phyloP scores from a whole-genome alignment of 2,797 vertebrate species.

The Margarornis squamiger region DNA sequence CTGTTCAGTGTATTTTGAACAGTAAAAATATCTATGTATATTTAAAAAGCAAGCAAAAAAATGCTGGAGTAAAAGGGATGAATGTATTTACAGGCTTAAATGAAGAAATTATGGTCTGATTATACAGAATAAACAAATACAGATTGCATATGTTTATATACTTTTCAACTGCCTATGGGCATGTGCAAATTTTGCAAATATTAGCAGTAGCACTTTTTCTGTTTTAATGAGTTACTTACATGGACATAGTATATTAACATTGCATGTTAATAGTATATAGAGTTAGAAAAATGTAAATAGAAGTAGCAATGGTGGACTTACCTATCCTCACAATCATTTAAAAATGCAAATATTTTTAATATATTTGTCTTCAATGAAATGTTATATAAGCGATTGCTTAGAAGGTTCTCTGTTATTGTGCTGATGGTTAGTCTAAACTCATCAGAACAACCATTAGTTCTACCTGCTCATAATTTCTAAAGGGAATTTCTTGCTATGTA shows the following conservation, averaged over 20 bases:
- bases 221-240: neutral
- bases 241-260: neutral
- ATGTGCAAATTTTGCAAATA: neutral
- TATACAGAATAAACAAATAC: neutral
- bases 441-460: neutral
- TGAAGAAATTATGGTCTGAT: neutral
- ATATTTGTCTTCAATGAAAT: neutral
- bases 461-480: slow-evolving; percentile 6
- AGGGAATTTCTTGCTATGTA: neutral
- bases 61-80: accelerated
- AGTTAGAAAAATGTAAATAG: neutral
- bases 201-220: neutral
- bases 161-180: neutral
- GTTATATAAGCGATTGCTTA: neutral
- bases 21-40: neutral
- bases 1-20: neutral
- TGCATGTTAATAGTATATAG: neutral
- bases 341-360: neutral
- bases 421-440: neutral
- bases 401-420: neutral
- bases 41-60: neutral
- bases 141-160: neutral
- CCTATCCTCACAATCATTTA: neutral
- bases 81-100: neutral
- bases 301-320: neutral